Base-by-base conservation (phyloP, 2,113 vertebrate genomes). In the Serinus canaria region DNA sequence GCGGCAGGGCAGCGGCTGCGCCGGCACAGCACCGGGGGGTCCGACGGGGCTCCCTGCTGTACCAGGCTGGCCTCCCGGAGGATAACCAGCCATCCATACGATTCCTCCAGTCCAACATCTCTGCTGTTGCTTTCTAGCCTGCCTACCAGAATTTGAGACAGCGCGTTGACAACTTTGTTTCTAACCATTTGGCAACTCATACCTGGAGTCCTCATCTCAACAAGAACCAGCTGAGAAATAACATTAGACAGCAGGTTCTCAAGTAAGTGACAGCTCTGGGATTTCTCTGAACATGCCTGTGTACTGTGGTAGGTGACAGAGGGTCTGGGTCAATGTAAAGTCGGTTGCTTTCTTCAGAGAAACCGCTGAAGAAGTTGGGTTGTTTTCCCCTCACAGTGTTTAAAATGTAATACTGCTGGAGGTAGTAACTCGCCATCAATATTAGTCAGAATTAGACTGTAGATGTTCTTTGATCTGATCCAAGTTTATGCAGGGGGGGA, bases 181-280 rank as follows among this genome's bases (percentile, higher is more conserved):
- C 99, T 11, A 99, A 99, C 90, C 99, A 99, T 90, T 98, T 99
- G 47, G 99, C 99, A 4, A 99, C 99, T 95, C 99, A 99, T 95
- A 99, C 99, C 5, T 99, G 99, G 99, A 99, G 99, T 86, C 99
- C 99, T 60, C 99, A 99, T 94, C 98, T 99, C 89, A 99, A 99
- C 98, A 99, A 99, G 97, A 99, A 99, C 97, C 99, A 99, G 97
- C 98, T 99, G 85, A 98, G 99, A 84, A 99, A 99, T 98, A 99
- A 98, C 92, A 99, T 99, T 96, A 97, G 99, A 37, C 99, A 99
- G 91, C 98, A 99, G 64, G 99, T 99, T 86, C 98, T 99, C 72
- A 99, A 99, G 99, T 99, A 98, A 98, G 99, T 98, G 67, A 8
- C 13, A 22, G 37, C 15, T 14, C 43, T 69, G 47, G 10, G 13